A percentile compares a stretch with the other conserved stretches of the same genome.
phyloP scores from a whole-genome alignment of 1,140 invertebrate species.

The Potamilus streckersoni region DNA sequence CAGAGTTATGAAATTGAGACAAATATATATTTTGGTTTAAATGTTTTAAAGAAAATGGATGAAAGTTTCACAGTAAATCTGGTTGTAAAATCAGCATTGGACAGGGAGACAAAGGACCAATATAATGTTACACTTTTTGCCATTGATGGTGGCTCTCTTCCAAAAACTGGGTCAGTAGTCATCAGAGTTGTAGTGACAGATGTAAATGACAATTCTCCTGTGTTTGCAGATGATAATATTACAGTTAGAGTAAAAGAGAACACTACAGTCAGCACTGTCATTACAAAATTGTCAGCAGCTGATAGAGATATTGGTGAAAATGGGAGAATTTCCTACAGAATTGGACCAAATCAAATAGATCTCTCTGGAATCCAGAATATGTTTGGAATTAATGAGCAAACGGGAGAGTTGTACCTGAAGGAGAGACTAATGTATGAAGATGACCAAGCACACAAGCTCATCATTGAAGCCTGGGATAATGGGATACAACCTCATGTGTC shows the following conservation, averaged over 20 bases:
- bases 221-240: conserved; percentile 71
- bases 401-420: conserved; percentile 44
- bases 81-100: conserved; percentile 73
- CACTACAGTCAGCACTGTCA: conserved; percentile 75
- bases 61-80: conserved; percentile 31
- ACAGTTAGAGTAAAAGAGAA: conserved; percentile 81
- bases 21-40: conserved; percentile 21
- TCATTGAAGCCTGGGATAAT: conserved; percentile 50
- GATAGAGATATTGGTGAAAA: conserved; percentile 83
- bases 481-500: conserved; percentile 40
- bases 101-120: conserved; percentile 82
- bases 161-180: conserved; percentile 84
- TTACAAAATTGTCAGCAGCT: conserved; percentile 82
- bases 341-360: conserved; percentile 70
- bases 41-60: conserved; percentile 27
- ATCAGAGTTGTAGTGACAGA: conserved; percentile 91
- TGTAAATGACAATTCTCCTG: conserved; percentile 94
- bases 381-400: conserved; percentile 46
- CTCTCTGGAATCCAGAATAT: conserved; percentile 76
- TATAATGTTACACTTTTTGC: conserved; percentile 90
- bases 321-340: conserved; percentile 77
- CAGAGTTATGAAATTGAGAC: conserved; percentile 26
- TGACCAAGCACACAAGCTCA: conserved; percentile 42
- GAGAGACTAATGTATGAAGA: conserved; percentile 43
- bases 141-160: conserved; percentile 85